phyloP scores from a whole-genome alignment of 2,888 invertebrate genomes.

The Rapana venosa region DNA sequence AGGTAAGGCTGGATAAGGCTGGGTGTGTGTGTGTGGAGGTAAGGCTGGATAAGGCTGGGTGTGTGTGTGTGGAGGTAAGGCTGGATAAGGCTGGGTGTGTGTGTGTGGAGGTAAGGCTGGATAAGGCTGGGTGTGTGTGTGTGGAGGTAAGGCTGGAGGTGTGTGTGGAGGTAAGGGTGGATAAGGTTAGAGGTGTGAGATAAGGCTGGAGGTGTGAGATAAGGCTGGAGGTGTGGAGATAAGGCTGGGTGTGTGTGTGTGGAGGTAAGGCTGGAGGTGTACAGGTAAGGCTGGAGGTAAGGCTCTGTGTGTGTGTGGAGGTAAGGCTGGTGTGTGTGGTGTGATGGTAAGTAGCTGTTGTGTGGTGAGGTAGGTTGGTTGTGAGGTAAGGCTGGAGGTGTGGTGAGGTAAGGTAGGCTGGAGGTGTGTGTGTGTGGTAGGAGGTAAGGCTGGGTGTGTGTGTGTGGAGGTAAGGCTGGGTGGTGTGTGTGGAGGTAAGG shows the following conservation, averaged over 20 bases:
- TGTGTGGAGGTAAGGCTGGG: neutral
- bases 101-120: neutral
- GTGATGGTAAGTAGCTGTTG: no score
- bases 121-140: neutral
- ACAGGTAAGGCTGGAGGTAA: no score
- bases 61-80: neutral
- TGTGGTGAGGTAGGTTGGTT: no score
- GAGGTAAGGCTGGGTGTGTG: neutral
- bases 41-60: neutral
- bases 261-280: neutral
- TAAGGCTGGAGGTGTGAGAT: no score
- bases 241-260: neutral
- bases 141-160: neutral
- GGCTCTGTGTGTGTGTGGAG: neutral
- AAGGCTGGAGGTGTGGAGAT: neutral
- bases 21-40: neutral
- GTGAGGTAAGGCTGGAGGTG: neutral
- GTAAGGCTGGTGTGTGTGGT: no score
- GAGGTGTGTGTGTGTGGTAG: neutral
- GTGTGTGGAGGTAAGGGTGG: neutral
- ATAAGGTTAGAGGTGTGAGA: neutral
- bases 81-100: neutral
- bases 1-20: no score
- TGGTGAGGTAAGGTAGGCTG: no score
- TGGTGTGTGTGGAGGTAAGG: neutral